These are phyloP conservation scores for Synanthedon formicaeformis DNA, from an alignment of 2,888 invertebrate species.

Conservation along the genomic window DNA sequence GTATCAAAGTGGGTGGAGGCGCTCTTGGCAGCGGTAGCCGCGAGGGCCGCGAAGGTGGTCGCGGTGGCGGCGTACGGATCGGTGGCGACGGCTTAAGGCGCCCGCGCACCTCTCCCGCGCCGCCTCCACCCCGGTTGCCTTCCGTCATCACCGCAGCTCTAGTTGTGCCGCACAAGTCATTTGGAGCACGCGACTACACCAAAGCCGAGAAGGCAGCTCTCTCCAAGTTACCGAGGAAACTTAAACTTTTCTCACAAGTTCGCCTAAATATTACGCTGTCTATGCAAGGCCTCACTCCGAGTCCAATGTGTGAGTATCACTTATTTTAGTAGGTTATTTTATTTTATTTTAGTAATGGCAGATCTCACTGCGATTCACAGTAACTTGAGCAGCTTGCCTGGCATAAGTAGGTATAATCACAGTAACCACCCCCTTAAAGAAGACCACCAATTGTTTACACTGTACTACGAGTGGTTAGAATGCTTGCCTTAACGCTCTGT, in stretches of 20 bases:
- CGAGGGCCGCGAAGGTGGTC: slow-evolving; percentile 40
- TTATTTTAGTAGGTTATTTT: neutral
- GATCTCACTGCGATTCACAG: no score
- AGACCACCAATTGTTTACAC: no score
- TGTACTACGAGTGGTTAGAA: no score
- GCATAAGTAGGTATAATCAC: no score
- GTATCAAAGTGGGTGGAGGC: slow-evolving; percentile 49
- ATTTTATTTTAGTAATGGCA: neutral
- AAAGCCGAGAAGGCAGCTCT: slow-evolving; percentile 78
- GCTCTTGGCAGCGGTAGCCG: slow-evolving; percentile 34
- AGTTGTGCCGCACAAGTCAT: slow-evolving; percentile 82
- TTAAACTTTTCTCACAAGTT: slow-evolving; percentile 77
- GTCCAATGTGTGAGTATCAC: slow-evolving; percentile 77
- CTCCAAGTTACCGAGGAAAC: slow-evolving; percentile 74
- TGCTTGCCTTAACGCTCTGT: no score
- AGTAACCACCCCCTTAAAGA: no score
- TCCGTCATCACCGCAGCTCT: slow-evolving; percentile 76
- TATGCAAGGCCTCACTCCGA: slow-evolving; percentile 80
- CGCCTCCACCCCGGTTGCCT: slow-evolving; percentile 53
- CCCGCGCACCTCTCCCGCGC: slow-evolving; percentile 55
- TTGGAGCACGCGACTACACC: slow-evolving; percentile 79
- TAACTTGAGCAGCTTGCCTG: no score
- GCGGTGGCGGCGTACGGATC: slow-evolving; percentile 50
- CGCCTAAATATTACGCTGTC: slow-evolving; percentile 77
- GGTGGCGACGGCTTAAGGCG: slow-evolving; percentile 48